Percentiles rank a stretch among this genome's conserved stretches.
phyloP scores from a whole-genome alignment of 2,797 vertebrate species.

The Acanthiza pusilla region DNA sequence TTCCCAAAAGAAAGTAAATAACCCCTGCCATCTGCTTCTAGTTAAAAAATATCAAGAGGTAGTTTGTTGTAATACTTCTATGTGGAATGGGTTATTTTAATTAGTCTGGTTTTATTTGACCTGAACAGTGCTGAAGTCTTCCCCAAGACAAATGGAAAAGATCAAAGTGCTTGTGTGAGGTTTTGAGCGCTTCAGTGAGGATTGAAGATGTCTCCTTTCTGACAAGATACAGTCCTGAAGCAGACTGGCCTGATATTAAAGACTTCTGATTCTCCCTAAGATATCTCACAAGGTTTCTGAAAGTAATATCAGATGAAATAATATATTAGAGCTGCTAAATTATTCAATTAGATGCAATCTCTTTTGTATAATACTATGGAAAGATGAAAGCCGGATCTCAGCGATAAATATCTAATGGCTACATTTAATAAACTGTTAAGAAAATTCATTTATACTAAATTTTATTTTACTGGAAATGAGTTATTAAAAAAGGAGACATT shows the following conservation, averaged over 20 bases:
- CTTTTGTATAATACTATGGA: not conserved
- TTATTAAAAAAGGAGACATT: slow-evolving; percentile 36
- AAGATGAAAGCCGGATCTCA: not conserved
- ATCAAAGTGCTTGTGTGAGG: not conserved
- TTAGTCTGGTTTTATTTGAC: not conserved
- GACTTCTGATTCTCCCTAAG: not conserved
- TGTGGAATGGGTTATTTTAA: not conserved
- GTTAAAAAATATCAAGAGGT: not conserved
- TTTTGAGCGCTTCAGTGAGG: not conserved
- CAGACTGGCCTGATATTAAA: not conserved
- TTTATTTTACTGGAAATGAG: slow-evolving; percentile 55
- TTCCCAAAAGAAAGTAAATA: not conserved
- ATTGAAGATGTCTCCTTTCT: not conserved
- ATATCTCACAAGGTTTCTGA: not conserved
- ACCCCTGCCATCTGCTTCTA: not conserved
- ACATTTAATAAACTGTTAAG: slow-evolving; percentile 33
- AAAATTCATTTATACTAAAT: slow-evolving; percentile 32
- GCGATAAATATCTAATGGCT: not conserved
- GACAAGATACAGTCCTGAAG: not conserved
- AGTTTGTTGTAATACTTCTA: not conserved
- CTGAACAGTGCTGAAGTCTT: not conserved
- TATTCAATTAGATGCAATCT: slow-evolving; percentile 10
- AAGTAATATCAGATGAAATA: not conserved
- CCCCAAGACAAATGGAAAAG: not conserved
- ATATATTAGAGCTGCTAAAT: not conserved